Evolutionary conservation across 2,797 vertebrate species (phyloP).

Genomic region (Helicolenus hilgendorfi): DNA sequence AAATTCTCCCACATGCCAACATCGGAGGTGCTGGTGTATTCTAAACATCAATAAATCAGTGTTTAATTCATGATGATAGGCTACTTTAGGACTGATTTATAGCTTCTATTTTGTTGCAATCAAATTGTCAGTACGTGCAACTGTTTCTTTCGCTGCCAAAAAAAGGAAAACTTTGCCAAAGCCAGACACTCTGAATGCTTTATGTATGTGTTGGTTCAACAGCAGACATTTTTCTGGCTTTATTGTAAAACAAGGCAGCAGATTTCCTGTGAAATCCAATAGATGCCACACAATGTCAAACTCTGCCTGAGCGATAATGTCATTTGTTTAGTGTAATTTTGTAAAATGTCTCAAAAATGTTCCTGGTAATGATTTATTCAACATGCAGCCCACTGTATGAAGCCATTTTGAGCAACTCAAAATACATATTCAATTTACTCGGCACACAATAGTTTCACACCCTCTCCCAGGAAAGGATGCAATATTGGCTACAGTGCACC

Average conservation of each 20-base stretch:
- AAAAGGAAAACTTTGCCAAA: not conserved
- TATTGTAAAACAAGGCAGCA: slow-evolving; percentile 1
- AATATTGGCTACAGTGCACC: not conserved
- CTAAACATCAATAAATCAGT: slow-evolving; percentile 5
- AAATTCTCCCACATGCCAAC: not conserved
- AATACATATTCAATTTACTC: not conserved
- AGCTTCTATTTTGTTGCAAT: not conserved
- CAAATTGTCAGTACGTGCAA: not conserved
- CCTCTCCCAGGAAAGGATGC: not conserved
- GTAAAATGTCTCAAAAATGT: not conserved
- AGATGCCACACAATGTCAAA: not conserved
- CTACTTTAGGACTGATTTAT: not conserved
- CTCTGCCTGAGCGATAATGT: not conserved
- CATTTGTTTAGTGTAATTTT: not conserved
- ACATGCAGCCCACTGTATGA: not conserved
- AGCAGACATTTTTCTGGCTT: not conserved
- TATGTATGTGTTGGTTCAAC: not conserved
- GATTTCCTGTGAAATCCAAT: slow-evolving; percentile 19
- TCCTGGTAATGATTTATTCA: not conserved
- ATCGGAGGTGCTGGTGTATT: not conserved
- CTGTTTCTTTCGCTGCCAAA: not conserved
- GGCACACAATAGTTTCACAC: not conserved
- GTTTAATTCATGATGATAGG: not conserved
- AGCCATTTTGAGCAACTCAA: not conserved
- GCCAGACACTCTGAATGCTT: slow-evolving; percentile 9